These are phyloP conservation scores for Silurus aristotelis DNA, from an alignment of 2,797 vertebrate genomes.

Conservation along the genomic window DNA sequence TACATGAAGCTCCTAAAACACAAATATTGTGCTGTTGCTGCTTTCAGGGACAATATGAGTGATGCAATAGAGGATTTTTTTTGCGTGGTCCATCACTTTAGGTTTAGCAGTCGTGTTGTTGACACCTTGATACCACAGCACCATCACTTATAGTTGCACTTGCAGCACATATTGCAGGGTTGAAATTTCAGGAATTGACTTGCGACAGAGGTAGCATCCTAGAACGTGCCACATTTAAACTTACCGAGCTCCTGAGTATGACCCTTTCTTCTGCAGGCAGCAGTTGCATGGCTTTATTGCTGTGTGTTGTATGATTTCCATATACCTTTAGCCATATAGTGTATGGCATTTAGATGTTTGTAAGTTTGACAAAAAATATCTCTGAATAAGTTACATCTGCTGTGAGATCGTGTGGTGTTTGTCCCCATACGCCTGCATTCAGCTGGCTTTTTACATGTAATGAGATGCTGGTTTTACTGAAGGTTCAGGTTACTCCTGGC, in stretches of 20 bases:
- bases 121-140: not conserved
- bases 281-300: not conserved
- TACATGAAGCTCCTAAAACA: not conserved
- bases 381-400: not conserved
- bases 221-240: not conserved
- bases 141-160: not conserved
- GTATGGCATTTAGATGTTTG: not conserved
- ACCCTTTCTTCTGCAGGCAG: not conserved
- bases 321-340: not conserved
- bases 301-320: no score
- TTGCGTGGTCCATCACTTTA: not conserved
- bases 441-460: not conserved
- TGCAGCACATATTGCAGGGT: not conserved
- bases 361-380: not conserved
- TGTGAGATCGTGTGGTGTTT: not conserved
- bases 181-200: not conserved
- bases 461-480: not conserved
- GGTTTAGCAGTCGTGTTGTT: not conserved
- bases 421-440: not conserved
- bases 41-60: not conserved
- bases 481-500: constrained; percentile 9
- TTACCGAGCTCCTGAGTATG: not conserved
- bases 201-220: not conserved
- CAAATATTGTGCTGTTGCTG: not conserved
- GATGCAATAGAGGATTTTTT: not conserved